Evolutionary conservation across 2,888 invertebrate species (phyloP), one percentile per base, ranked within the genome.

Genomic region (Lomographa bimaculata): DNA sequence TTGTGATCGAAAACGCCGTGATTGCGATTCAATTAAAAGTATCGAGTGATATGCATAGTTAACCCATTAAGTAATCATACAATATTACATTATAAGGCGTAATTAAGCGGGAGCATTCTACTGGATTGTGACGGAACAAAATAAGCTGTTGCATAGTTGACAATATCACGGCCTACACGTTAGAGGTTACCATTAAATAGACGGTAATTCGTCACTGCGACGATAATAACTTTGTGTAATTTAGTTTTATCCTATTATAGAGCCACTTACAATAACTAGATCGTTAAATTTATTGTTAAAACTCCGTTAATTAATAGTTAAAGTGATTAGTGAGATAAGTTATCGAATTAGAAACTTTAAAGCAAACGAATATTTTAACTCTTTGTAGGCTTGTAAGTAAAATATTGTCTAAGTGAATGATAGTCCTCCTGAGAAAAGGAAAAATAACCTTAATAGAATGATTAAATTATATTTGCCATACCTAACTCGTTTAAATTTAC

Each of bases 111-210:
- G 17, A 16, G 10, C 35, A 21, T 25, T 35, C 21, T 30, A 10
- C 33, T 35, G 7, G 5, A 20, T 25, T 36, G 16, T 19, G 27
- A 44, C 24, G 25, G 38, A 26, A 25, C 11, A 12, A 25, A 29
- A 28, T 37, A 16, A 34, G 26, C 37, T 45, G 39, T 44, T 27
- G 14, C 33, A 18, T 26, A 39, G 38, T 39, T 51, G 77, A 78
- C 73, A 79, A 76, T 78, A 78, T 69, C 59, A 71, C 68, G 83
- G 84, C 83, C 83, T 82, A 83, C 60, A n/a, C n/a, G n/a, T n/a
- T n/a, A 46, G 47, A 14, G 14, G 14, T n/a, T n/a, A n/a, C n/a
- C n/a, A n/a, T n/a, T n/a, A n/a, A 53, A 44, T 32, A 54, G 20
- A 25, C 6, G 50, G 41, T 39, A 36, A 52, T 47, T 54, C 36